Conservation (phyloP, 2,797 vertebrate genomes). For the Lacerta bilineata region DNA sequence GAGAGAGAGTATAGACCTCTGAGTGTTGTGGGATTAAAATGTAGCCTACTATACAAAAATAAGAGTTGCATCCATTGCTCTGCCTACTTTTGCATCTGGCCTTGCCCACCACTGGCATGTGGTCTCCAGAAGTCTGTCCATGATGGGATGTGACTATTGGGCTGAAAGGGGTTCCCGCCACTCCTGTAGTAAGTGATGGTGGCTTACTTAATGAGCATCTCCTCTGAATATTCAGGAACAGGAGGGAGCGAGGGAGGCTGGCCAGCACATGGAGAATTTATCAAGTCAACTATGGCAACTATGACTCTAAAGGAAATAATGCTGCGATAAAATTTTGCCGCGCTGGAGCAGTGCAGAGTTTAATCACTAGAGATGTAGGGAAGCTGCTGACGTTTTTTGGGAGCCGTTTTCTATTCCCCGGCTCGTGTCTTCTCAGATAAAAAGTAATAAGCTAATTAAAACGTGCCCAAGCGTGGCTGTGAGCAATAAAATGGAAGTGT, state of each 20-base stretch:
- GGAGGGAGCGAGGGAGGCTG: neutral
- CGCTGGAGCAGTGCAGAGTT: slow-evolving; percentile 50
- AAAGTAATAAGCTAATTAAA: slow-evolving; percentile 76
- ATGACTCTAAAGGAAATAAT: slow-evolving; percentile 67
- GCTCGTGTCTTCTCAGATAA: slow-evolving; percentile 64
- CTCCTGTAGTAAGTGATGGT: slow-evolving; percentile 29
- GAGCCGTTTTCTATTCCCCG: slow-evolving; percentile 66
- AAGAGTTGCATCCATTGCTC: too few relatives aligned
- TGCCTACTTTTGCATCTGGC: too few relatives aligned
- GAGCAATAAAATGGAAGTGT: slow-evolving; percentile 58
- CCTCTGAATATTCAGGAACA: slow-evolving; percentile 58
- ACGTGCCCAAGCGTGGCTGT: slow-evolving; percentile 67
- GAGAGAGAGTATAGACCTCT: too few relatives aligned
- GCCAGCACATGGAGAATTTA: slow-evolving; percentile 45
- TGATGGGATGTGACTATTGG: neutral
- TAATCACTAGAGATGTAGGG: slow-evolving; percentile 56
- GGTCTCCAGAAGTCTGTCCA: too few relatives aligned
- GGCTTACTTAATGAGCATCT: slow-evolving; percentile 47
- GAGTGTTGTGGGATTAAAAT: too few relatives aligned
- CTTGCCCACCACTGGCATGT: too few relatives aligned
- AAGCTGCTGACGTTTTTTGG: slow-evolving; percentile 41
- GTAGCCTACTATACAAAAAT: too few relatives aligned
- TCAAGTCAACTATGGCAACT: slow-evolving; percentile 59
- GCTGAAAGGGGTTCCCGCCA: neutral
- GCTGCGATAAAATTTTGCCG: slow-evolving; percentile 62